phyloP scores from a whole-genome alignment of 2,797 vertebrate genomes.

The Gadopsis bispinosus region DNA sequence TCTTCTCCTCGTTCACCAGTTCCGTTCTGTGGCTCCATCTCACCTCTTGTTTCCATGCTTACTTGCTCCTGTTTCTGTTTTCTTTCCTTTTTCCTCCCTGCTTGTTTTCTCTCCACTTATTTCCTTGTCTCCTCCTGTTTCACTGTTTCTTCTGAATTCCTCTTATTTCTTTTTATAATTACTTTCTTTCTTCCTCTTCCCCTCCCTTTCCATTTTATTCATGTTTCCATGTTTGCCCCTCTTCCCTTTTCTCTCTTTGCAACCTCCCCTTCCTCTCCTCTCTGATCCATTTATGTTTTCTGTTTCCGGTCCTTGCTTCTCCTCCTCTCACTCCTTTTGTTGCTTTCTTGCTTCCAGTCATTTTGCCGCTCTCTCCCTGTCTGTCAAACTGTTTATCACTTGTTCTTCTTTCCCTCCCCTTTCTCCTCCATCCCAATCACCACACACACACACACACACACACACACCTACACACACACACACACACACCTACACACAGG shows the following conservation, averaged over 20 bases:
- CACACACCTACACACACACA: constrained; percentile 3
- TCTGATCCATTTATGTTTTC: constrained; percentile 25
- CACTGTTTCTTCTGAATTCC: background rate
- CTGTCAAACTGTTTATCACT: constrained; percentile 10
- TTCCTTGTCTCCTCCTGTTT: background rate
- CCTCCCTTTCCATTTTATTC: background rate
- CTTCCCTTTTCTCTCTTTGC: background rate
- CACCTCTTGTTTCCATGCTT: constrained; percentile 8
- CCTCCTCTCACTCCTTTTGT: background rate
- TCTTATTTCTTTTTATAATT: background rate
- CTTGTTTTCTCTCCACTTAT: background rate
- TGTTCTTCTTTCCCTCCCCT: background rate
- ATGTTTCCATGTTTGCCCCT: background rate
- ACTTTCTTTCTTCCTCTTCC: background rate
- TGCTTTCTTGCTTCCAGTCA: constrained; percentile 1
- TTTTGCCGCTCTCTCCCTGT: background rate
- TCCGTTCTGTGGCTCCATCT: constrained; percentile 1
- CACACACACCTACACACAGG: constrained; percentile 35
- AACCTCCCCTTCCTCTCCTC: constrained; percentile 1
- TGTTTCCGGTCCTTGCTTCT: constrained; percentile 28
- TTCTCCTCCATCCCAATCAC: background rate
- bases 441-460: constrained; percentile 19
- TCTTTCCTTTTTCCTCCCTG: background rate
- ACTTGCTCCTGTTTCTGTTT: constrained; percentile 20
- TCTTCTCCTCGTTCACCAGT: constrained; percentile 14